These are phyloP conservation scores for Thymelicus sylvestris DNA, from an alignment of 2,888 invertebrate genomes.

Conservation along the genomic window DNA sequence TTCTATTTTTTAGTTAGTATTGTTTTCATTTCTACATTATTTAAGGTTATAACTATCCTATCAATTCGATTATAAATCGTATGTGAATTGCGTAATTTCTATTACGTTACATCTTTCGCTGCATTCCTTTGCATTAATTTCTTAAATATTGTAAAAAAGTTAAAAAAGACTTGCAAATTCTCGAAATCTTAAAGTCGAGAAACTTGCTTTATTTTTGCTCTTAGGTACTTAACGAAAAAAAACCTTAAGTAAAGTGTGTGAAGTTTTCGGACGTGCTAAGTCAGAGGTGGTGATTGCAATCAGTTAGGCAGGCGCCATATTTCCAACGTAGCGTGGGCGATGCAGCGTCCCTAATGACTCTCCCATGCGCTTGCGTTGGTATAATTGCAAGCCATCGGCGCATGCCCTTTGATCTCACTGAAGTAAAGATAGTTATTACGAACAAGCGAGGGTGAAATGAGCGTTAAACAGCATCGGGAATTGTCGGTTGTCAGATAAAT, in stretches of 20 bases:
- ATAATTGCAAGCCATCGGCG: slow-evolving; percentile 79
- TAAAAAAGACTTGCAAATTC: too few species aligned
- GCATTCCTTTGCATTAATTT: too few species aligned
- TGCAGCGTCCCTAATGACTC: slow-evolving; percentile 68
- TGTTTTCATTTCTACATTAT: too few species aligned
- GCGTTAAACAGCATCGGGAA: slow-evolving; percentile 69
- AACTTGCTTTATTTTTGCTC: not conserved
- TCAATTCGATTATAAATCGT: too few species aligned
- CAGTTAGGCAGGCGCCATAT: slow-evolving; percentile 72
- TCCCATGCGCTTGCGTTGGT: slow-evolving; percentile 73
- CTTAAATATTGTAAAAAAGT: too few species aligned
- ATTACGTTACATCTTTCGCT: too few species aligned
- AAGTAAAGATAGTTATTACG: slow-evolving; percentile 81
- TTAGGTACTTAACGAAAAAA: not conserved
- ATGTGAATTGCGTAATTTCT: too few species aligned
- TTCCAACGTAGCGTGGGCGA: slow-evolving; percentile 58
- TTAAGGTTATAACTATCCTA: too few species aligned
- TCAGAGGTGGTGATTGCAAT: slow-evolving; percentile 76
- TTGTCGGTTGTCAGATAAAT: slow-evolving; percentile 75
- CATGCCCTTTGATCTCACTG: slow-evolving; percentile 79
- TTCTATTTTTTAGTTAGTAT: too few species aligned
- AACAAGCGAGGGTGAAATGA: slow-evolving; percentile 77
- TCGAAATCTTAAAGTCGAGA: not conserved
- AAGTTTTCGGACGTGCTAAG: slow-evolving; percentile 62
- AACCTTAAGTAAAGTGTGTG: not conserved